Conservation (phyloP, 1,140 invertebrate genomes). For the Bombus haemorrhoidalis region DNA sequence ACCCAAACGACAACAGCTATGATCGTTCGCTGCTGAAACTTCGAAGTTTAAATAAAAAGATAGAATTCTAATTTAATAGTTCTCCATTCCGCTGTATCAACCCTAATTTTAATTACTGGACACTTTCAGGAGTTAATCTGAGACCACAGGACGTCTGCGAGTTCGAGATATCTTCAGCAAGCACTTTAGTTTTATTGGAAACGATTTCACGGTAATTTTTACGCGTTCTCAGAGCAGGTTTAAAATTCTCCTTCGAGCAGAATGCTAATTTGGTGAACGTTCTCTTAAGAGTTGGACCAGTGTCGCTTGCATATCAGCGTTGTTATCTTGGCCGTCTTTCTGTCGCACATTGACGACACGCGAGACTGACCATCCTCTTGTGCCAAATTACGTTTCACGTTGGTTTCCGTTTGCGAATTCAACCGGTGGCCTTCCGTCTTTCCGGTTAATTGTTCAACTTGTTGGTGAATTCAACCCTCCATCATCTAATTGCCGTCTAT, state of each 20-base stretch:
- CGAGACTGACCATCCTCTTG: constrained; percentile 10
- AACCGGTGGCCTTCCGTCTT: neutral
- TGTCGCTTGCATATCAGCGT: constrained; percentile 5
- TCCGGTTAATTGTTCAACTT: constrained; percentile 45
- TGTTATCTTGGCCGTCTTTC: constrained; percentile 13
- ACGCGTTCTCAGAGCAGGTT: neutral
- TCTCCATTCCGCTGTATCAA: neutral
- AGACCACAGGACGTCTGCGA: neutral
- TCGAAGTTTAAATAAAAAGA: neutral
- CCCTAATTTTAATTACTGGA: neutral
- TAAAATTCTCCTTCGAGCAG: neutral
- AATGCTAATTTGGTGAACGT: constrained; percentile 14
- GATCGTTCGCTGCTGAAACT: neutral
- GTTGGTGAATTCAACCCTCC: constrained; percentile 20
- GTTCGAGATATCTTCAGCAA: neutral
- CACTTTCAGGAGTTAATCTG: neutral
- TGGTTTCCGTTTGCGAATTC: neutral
- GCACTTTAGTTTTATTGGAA: neutral
- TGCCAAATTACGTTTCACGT: constrained; percentile 39
- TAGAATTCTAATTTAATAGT: neutral
- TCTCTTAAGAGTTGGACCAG: neutral
- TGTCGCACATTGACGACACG: neutral
- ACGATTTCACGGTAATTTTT: constrained; percentile 6
- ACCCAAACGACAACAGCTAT: neutral
- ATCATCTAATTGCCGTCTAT: constrained; percentile 54